Evolutionary conservation across 2,888 invertebrate species (phyloP).

Genomic region (Balanococcus diminutus): DNA sequence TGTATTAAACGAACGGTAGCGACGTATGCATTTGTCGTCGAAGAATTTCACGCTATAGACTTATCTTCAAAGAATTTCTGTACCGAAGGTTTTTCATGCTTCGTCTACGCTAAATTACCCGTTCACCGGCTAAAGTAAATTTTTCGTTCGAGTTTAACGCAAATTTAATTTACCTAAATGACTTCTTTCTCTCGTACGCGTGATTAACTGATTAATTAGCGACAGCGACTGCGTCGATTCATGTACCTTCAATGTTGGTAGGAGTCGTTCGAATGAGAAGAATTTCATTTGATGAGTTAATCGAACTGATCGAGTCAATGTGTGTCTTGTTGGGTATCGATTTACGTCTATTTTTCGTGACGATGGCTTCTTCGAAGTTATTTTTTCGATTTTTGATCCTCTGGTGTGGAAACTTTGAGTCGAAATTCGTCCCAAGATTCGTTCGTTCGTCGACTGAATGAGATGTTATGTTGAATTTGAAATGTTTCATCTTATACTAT

Average conservation of each 20-base stretch:
- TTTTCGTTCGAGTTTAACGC: conserved; percentile 36
- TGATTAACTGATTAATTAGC: conserved; percentile 9
- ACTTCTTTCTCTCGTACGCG: neutral
- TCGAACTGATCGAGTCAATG: no score
- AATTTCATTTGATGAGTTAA: no score
- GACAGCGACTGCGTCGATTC: neutral
- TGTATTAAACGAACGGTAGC: neutral
- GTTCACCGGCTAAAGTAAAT: conserved; percentile 21
- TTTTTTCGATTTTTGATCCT: no score
- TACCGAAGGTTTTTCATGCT: neutral
- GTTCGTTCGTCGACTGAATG: no score
- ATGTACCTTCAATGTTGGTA: no score
- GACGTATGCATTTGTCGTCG: neutral
- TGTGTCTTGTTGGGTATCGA: no score
- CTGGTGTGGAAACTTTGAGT: no score
- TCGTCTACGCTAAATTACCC: conserved; percentile 1
- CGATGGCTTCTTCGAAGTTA: no score
- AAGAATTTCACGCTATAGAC: conserved; percentile 26
- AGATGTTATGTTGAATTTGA: no score
- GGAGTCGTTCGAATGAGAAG: neutral
- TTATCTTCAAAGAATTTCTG: conserved; percentile 27
- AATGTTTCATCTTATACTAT: no score
- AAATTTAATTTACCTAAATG: conserved; percentile 24
- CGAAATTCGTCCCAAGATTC: no score
- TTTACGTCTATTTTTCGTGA: no score